These are phyloP conservation scores for Mythimna pallens DNA, from an alignment of 2,888 invertebrate genomes.

Conservation along the genomic window DNA sequence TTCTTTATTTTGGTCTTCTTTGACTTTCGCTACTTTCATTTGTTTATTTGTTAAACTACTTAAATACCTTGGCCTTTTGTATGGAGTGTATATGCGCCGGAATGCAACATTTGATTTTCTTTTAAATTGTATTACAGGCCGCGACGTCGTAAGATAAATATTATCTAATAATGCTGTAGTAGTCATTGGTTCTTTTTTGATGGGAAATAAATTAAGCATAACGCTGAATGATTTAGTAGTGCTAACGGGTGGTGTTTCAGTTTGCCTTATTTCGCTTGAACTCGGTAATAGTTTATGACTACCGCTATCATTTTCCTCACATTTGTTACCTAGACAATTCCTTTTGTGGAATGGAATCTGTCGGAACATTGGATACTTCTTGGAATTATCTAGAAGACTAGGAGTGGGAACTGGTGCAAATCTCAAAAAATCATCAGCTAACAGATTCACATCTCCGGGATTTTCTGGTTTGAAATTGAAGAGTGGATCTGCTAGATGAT, in stretches of 20 bases:
- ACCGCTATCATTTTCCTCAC: conserved; percentile 64
- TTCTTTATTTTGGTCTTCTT: conserved; percentile 47
- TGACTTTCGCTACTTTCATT: conserved; percentile 29
- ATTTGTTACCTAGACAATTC: conserved; percentile 72
- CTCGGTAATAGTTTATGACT: conserved; percentile 53
- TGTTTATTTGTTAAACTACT: conserved; percentile 55
- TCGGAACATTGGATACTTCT: conserved; percentile 76
- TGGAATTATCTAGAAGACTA: conserved; percentile 61
- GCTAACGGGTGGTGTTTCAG: conserved; percentile 65
- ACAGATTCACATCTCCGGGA: conserved; percentile 93
- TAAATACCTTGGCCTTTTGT: conserved; percentile 70
- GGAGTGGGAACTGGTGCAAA: conserved; percentile 77
- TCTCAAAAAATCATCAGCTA: conserved; percentile 90
- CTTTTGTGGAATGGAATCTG: conserved; percentile 71
- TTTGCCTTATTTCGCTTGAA: conserved; percentile 58
- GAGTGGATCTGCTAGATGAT: conserved; percentile 91
- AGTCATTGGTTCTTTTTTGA: conserved; percentile 73
- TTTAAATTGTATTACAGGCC: conserved; percentile 81
- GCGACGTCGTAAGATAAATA: conserved; percentile 82
- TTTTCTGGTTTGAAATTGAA: conserved; percentile 93
- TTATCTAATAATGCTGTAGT: conserved; percentile 69
- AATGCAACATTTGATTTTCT: conserved; percentile 75
- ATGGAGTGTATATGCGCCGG: conserved; percentile 70
- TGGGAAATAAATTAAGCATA: conserved; percentile 92
- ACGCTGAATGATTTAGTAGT: conserved; percentile 91